Base-by-base conservation (phyloP, 2,113 vertebrate species). In the Coryphaenoides rupestris region DNA sequence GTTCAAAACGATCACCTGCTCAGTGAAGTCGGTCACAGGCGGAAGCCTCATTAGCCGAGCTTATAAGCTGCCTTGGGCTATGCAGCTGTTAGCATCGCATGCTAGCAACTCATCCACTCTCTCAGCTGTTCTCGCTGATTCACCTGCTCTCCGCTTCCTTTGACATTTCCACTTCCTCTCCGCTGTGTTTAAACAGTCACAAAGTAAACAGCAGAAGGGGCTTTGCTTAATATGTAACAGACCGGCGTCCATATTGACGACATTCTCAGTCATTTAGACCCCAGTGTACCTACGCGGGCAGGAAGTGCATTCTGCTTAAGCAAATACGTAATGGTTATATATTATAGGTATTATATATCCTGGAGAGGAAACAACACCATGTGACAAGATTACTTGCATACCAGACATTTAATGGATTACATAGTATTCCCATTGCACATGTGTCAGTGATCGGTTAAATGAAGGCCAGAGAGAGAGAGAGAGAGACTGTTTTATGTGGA, bases 51-150 rank as follows among this genome's bases (percentile, higher is more conserved):
- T 78, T 21, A 5, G 57, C 21, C 62, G 66, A 58, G 61, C 57
- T 21, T 54, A 6, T 68, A 4, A 10, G 49, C 22, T 2, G 19
- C 22, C 77, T 78, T 1, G 19, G 75, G 83, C 78, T 58, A 62
- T 68, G 50, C 85, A 87, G 84, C 84, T 84, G 83, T 71, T 73
- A 75, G 71, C 65, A 49, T 87, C 28, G 89, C 84, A 85, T 88
- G 83, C 70, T 73, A 84, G 70, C 68, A 65, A 69, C 75, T 83
- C 77, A 73, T 87, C 81, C 63, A 65, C 71, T 56, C 75, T 57
- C 75, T 69, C 68, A 75, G 76, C 80, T 87, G 79, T 86, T 86
- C 86, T 86, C 85, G 86, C 66, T 85, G 81, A 86, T 79, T 86
- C 81, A 84, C 84, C 83, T 81, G 83, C 73, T 47, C 16, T 45